phyloP scores from a whole-genome alignment of 2,113 vertebrate genomes.

The Pithys albifrons region DNA sequence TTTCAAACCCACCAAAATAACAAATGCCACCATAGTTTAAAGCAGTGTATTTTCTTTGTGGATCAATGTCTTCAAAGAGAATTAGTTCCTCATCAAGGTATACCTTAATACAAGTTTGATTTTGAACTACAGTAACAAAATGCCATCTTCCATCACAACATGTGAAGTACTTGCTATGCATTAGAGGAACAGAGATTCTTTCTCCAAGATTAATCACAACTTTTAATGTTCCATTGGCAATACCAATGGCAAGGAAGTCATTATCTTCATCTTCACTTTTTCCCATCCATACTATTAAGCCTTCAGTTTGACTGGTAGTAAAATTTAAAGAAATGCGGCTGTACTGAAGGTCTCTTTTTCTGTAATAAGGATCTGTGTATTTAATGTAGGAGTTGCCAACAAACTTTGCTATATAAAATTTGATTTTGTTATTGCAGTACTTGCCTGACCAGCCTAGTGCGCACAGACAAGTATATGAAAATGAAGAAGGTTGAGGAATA shows the following conservation, averaged over 20 bases:
- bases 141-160: conserved; percentile 80
- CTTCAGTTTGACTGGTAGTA: conserved; percentile 65
- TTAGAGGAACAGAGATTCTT: conserved; percentile 72
- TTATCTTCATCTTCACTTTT: conserved; percentile 81
- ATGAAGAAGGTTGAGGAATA: conserved; percentile 20
- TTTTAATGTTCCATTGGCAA: conserved; percentile 78
- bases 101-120: conserved; percentile 80
- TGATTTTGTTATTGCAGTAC: conserved; percentile 72
- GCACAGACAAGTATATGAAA: conserved; percentile 80
- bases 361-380: conserved; percentile 77
- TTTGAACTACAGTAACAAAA: conserved; percentile 73
- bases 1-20: conserved; percentile 88
- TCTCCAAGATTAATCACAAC: conserved; percentile 85
- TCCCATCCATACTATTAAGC: conserved; percentile 84
- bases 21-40: conserved; percentile 80
- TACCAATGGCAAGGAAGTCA: conserved; percentile 84
- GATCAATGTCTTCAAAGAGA: conserved; percentile 80
- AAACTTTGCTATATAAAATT: conserved; percentile 76
- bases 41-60: conserved; percentile 80
- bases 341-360: conserved; percentile 73
- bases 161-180: conserved; percentile 38
- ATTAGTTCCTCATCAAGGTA: conserved; percentile 74
- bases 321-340: conserved; percentile 82
- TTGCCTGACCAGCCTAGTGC: conserved; percentile 80
- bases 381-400: conserved; percentile 82